Evolutionary conservation across 1,140 invertebrate species (phyloP).

Genomic region (Phocides pigmalion): DNA sequence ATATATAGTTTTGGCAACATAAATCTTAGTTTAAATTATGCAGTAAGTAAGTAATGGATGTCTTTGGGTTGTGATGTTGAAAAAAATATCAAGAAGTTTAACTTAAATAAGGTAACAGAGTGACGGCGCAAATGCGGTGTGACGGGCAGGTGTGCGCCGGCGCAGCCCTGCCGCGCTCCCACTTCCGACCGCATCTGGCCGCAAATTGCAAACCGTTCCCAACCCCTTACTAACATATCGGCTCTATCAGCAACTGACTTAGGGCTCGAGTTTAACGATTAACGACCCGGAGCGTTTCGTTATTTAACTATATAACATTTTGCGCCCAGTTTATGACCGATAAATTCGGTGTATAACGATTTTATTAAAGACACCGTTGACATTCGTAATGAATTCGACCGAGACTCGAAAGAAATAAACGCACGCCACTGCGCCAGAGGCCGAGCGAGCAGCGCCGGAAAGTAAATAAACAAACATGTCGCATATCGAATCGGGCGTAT

Average conservation of each 20-base stretch:
- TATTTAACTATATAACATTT: background rate
- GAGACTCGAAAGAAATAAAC: conserved; percentile 24
- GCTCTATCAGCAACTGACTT: conserved; percentile 14
- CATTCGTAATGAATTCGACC: conserved; percentile 45
- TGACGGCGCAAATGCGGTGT: conserved; percentile 35
- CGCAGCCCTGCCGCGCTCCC: conserved; percentile 38
- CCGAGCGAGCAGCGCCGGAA: conserved; percentile 27
- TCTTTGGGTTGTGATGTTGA: background rate
- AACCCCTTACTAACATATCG: conserved; percentile 16
- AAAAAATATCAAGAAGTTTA: conserved; percentile 5
- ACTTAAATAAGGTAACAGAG: conserved; percentile 8
- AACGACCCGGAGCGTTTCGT: background rate
- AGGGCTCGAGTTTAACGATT: background rate
- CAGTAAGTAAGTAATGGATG: background rate
- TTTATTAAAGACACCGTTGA: conserved; percentile 12
- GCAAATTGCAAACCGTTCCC: conserved; percentile 48
- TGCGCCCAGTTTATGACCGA: background rate
- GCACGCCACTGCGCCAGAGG: conserved; percentile 34
- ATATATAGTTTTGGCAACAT: too few relatives aligned
- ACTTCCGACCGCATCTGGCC: conserved; percentile 44
- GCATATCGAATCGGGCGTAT: conserved; percentile 49
- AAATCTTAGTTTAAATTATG: background rate
- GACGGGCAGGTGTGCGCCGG: conserved; percentile 49
- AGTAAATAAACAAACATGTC: conserved; percentile 68
- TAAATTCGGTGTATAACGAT: background rate